These are phyloP conservation scores for Conops quadrifasciatus DNA, from an alignment of 2,888 invertebrate genomes.

Conservation along the genomic window DNA sequence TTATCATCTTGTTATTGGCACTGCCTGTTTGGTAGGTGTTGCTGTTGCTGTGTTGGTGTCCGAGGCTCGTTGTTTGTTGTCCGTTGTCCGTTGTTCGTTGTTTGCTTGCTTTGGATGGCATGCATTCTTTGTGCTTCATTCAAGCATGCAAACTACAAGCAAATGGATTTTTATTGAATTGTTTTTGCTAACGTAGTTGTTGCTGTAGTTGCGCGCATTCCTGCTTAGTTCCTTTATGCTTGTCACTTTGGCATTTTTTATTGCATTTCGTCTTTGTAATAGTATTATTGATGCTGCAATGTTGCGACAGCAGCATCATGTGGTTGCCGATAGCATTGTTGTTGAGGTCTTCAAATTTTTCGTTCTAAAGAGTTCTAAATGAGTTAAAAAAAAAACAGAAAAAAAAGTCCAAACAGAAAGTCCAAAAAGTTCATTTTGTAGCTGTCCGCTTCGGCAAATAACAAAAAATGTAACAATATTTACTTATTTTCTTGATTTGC, in stretches of 20 bases:
- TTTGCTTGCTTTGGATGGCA: slow-evolving; percentile 24
- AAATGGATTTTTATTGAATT: slow-evolving; percentile 37
- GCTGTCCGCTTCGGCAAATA: too few species aligned
- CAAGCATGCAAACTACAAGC: slow-evolving; percentile 33
- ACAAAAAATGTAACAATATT: too few species aligned
- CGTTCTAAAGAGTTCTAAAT: background rate
- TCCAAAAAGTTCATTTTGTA: too few species aligned
- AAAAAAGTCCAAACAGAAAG: too few species aligned
- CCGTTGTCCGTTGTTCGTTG: too few species aligned
- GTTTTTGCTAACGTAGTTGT: background rate
- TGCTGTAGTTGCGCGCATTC: background rate
- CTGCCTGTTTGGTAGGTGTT: background rate
- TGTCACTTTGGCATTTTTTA: too few species aligned
- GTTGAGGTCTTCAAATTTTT: background rate
- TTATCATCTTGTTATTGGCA: slow-evolving; percentile 2
- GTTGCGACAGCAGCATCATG: background rate
- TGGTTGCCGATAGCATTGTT: slow-evolving; percentile 9
- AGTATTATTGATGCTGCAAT: background rate
- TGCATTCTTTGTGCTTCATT: slow-evolving; percentile 31
- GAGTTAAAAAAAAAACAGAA: too few species aligned
- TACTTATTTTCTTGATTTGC: too few species aligned
- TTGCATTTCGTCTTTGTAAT: background rate
- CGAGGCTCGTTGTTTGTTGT: background rate
- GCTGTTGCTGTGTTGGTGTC: too few species aligned
- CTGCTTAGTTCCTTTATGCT: slow-evolving; percentile 10